phyloP scores from a whole-genome alignment of 2,888 invertebrate species.

The Mycalesis mineus region DNA sequence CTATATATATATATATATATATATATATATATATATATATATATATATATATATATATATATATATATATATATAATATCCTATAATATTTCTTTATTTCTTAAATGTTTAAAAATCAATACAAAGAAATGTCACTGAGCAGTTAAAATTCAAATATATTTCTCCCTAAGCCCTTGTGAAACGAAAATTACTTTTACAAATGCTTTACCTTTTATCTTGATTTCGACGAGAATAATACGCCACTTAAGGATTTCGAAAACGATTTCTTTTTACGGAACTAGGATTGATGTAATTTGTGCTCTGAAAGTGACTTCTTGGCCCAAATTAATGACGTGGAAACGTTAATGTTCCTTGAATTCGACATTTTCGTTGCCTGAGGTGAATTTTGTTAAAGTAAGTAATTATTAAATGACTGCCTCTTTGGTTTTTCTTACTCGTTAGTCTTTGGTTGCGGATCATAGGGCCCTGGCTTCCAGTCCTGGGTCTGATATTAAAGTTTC shows the following conservation, averaged over 20 bases:
- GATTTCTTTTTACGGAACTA: slow-evolving; percentile 47
- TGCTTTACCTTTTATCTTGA: slow-evolving; percentile 14
- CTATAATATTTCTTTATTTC: background rate
- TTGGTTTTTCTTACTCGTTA: too few relatives aligned
- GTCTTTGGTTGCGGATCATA: too few relatives aligned
- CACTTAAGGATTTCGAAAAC: slow-evolving; percentile 48
- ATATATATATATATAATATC: too few relatives aligned
- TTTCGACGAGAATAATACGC: slow-evolving; percentile 38
- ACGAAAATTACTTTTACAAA: slow-evolving; percentile 9
- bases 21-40: too few relatives aligned
- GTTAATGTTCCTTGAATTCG: slow-evolving; percentile 28
- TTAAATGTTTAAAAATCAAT: background rate
- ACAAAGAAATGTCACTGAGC: background rate
- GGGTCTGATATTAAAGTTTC: too few relatives aligned
- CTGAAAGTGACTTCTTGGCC: slow-evolving; percentile 47
- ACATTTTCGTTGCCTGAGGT: slow-evolving; percentile 21
- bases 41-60: too few relatives aligned
- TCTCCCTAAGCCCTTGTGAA: background rate
- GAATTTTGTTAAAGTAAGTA: slow-evolving; percentile 1
- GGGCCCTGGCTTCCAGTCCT: too few relatives aligned
- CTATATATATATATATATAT: too few relatives aligned
- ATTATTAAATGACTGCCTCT: too few relatives aligned
- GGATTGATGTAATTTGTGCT: slow-evolving; percentile 61
- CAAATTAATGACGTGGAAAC: slow-evolving; percentile 56
- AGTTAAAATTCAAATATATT: background rate